Percentiles rank a stretch among this genome's conserved stretches.
Conservation (phyloP, 2,888 invertebrate genomes). For the Drosophila paranaensis region DNA sequence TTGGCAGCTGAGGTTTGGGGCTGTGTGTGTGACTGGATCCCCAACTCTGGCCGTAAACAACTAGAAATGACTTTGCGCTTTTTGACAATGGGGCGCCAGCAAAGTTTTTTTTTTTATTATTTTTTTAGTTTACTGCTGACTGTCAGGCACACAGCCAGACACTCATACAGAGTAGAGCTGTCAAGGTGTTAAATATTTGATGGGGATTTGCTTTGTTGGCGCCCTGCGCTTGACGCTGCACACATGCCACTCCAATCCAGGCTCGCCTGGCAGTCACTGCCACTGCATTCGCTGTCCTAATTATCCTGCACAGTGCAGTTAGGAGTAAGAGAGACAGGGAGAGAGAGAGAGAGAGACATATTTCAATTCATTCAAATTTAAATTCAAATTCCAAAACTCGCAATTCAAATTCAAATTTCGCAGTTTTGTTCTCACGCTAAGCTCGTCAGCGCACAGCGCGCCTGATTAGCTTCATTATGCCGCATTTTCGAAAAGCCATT, state of each 20-base stretch:
- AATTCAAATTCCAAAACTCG: slow-evolving; percentile 17
- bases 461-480: slow-evolving; percentile 78
- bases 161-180: slow-evolving; percentile 4
- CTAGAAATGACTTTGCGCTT: slow-evolving; percentile 55
- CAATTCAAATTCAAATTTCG: slow-evolving; percentile 24
- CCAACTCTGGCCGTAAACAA: slow-evolving; percentile 33
- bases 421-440: slow-evolving; percentile 45
- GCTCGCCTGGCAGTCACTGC: slow-evolving; percentile 1
- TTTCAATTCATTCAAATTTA: slow-evolving; percentile 4
- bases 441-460: slow-evolving; percentile 41
- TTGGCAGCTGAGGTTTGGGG: slow-evolving; percentile 24
- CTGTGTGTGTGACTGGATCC: background rate
- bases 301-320: slow-evolving; percentile 3
- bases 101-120: slow-evolving; percentile 47
- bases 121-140: slow-evolving; percentile 8
- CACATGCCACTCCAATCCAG: slow-evolving; percentile 3
- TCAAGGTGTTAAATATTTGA: slow-evolving; percentile 34
- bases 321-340: too few species aligned
- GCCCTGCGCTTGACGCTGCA: slow-evolving; percentile 1
- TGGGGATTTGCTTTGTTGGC: slow-evolving; percentile 20
- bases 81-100: slow-evolving; percentile 51
- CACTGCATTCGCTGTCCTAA: background rate
- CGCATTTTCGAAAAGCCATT: slow-evolving; percentile 65
- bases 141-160: slow-evolving; percentile 35
- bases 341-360: too few species aligned